These are phyloP conservation scores for Hypomecis atomaria DNA, from an alignment of 2,888 invertebrate species.

Conservation along the genomic window DNA sequence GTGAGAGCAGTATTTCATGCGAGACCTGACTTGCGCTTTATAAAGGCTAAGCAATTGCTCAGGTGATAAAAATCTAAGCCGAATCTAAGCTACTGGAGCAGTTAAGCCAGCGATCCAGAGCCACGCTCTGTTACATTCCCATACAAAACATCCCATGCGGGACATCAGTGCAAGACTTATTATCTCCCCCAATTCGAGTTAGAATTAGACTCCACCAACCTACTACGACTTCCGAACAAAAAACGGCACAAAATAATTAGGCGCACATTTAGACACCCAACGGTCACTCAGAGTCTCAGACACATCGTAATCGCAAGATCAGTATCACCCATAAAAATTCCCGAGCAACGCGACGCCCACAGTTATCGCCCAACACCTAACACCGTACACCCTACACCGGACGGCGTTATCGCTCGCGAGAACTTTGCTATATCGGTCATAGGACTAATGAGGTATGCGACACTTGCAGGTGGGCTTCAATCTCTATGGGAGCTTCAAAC, in stretches of 20 bases:
- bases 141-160: too few relatives aligned
- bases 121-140: too few relatives aligned
- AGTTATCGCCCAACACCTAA: background rate
- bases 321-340: conserved; percentile 19
- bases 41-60: too few relatives aligned
- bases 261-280: background rate
- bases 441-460: conserved; percentile 23
- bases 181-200: too few relatives aligned
- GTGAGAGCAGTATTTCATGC: too few relatives aligned
- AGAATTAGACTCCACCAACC: too few relatives aligned
- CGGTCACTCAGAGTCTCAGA: conserved; percentile 8
- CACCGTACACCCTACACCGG: conserved; percentile 14
- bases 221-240: too few relatives aligned
- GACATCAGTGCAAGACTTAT: too few relatives aligned
- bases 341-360: conserved; percentile 16
- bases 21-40: too few relatives aligned
- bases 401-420: conserved; percentile 26
- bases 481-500: background rate
- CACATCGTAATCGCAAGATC: conserved; percentile 2
- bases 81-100: too few relatives aligned
- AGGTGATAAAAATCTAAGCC: too few relatives aligned
- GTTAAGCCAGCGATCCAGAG: too few relatives aligned
- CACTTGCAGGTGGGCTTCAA: conserved; percentile 3
- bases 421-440: conserved; percentile 30
- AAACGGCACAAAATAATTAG: background rate